Evolutionary conservation across 2,113 vertebrate genomes (phyloP), one percentile per base, ranked within the genome.

Genomic region (Donacobius atricapilla): DNA sequence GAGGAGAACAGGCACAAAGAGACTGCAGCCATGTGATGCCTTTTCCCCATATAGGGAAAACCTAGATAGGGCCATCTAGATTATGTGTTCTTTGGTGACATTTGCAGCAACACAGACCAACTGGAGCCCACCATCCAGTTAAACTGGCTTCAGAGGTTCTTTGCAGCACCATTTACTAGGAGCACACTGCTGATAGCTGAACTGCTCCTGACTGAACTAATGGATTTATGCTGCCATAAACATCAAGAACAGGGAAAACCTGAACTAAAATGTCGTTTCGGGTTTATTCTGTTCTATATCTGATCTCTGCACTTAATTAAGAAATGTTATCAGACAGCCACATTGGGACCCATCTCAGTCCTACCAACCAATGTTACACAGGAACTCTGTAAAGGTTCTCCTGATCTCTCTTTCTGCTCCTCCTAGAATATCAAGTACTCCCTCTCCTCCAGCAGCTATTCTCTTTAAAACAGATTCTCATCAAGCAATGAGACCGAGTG

Each of bases 251-350:
- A 93, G 40, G 82, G 83, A 57, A 94, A 94, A 94, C 79, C 75
- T 31, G 3, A 95, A 89, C 61, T 71, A 79, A 89, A 77, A 47
- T 27, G 33, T 44, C 66, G 23, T 76, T 91, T 91, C 25, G 0
- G 40, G 69, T 71, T 82, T 50, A 84, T 37, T 89, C 73, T 94
- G 33, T 23, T 75, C 81, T 54, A 0, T 81, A 90, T 92, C 70
- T 75, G 48, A 96, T 96, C 70, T 83, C 83, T 69, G 48, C 61
- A 76, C 51, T 94, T 94, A 86, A 88, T 88, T 88, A 94, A 95
- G 45, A 90, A 91, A 65, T 15, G 19, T 84, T 95, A 94, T 84
- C 89, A 71, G 10, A 56, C 37, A 61, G 45, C 37, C 77, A 83
- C 39, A 37, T 35, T 37, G 37, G 21, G 42, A 88, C 54, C 50